Base-by-base conservation (phyloP, 2,113 vertebrate genomes). In the Galemys pyrenaicus region DNA sequence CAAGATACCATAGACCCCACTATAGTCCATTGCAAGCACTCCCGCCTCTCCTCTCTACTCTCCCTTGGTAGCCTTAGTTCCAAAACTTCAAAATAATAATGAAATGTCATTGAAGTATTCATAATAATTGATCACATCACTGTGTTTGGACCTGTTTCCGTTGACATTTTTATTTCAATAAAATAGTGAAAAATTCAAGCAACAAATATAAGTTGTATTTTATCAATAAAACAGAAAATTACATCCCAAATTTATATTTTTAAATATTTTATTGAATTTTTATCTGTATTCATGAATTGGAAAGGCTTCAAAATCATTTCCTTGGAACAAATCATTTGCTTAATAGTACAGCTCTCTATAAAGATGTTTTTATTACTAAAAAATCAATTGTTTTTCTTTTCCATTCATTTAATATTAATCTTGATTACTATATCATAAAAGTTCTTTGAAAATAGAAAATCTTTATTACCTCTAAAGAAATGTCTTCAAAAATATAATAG, bases 401-500 rank as follows among this genome's bases (percentile, higher is more conserved):
- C 64, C 28, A 70, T 87, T 79, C 28, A 88, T 74, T 89, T 78
- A 89, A 78, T 92, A 90, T 85, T 74, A 81, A 68, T 88, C 32
- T 85, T 88, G 22, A 92, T 82, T 87, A 60, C 71, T 85, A 74
- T 35, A 93, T 67, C 39, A 84, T 30, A 75, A 87, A 95, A 77
- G 3, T 20, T 88, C 26, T 58, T 19, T 44, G 54, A 95, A 5
- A 89, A 75, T 54, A 80, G 86, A 91, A 92, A 89, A 91, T 41
- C 8, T 4, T 35, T 91, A 58, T 35, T 88, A 91, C 65, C 8
- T 8, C 51, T 77, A 79, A 93, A 64, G 32, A 78, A 87, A 62
- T 4, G n/a, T 7, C 68, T 86, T 65, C 78, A 84, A 83, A 89
- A 73, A 87, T 78, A 60, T 68, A 93, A 87, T 35, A 77, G 26